These are phyloP conservation scores for Cheilosia variabilis DNA, from an alignment of 2,888 invertebrate species.

Conservation along the genomic window DNA sequence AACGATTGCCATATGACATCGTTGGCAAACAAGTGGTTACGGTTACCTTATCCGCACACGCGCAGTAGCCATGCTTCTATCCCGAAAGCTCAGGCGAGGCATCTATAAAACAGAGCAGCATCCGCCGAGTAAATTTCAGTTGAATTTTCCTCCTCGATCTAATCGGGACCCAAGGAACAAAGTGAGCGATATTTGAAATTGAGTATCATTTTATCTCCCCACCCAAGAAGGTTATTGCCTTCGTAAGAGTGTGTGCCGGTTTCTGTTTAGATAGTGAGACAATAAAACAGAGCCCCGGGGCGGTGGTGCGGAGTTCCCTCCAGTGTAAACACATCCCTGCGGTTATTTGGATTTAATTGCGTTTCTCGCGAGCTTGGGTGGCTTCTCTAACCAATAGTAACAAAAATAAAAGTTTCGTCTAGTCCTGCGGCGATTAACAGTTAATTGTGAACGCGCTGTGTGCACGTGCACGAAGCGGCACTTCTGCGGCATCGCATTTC, in stretches of 20 bases:
- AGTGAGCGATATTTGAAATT: neutral
- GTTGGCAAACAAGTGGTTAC: conserved; percentile 60
- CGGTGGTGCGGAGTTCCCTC: too few species aligned
- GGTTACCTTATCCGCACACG: conserved; percentile 63
- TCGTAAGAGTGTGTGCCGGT: conserved; percentile 37
- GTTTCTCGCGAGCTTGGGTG: conserved; percentile 42
- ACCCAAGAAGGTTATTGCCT: conserved; percentile 53
- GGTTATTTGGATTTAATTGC: conserved; percentile 66
- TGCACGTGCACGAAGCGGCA: conserved; percentile 36
- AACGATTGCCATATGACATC: conserved; percentile 58
- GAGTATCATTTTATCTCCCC: neutral
- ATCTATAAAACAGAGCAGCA: conserved; percentile 56
- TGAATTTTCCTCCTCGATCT: conserved; percentile 34
- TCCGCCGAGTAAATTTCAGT: conserved; percentile 52
- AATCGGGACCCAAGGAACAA: conserved; percentile 13
- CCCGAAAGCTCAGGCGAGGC: conserved; percentile 37
- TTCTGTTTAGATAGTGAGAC: conserved; percentile 50
- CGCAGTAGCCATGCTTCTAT: conserved; percentile 50
- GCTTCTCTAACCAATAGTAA: neutral
- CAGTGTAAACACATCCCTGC: conserved; percentile 7
- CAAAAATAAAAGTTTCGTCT: conserved; percentile 6
- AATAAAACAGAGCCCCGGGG: conserved; percentile 33
- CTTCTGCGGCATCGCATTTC: neutral
- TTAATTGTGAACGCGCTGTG: conserved; percentile 48
- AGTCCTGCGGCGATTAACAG: conserved; percentile 33